Conservation (phyloP, 1,140 invertebrate genomes). For the Octopus bimaculoides region DNA sequence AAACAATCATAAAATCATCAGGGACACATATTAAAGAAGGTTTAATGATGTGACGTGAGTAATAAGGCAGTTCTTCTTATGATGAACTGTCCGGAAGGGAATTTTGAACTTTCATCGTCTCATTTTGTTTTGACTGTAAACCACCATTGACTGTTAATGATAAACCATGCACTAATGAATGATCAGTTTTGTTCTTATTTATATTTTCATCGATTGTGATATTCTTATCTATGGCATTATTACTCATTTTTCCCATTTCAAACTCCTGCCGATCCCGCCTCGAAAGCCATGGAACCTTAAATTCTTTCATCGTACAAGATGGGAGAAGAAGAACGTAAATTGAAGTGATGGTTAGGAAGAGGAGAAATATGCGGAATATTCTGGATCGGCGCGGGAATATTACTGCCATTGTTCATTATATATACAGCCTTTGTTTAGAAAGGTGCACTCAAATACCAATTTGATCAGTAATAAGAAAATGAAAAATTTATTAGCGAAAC, state of each 20-base stretch:
- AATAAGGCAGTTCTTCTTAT: constrained; percentile 18
- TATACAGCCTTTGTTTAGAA: neutral
- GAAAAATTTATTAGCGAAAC: too few species aligned
- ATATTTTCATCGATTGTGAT: neutral
- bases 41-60: constrained; percentile 35
- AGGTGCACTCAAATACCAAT: neutral
- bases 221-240: neutral
- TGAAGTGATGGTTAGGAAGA: neutral
- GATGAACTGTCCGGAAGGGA: neutral
- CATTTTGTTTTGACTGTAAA: neutral
- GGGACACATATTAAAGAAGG: constrained; percentile 20
- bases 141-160: neutral
- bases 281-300: neutral
- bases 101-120: neutral
- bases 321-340: neutral
- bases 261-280: neutral
- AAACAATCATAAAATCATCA: constrained; percentile 36
- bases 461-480: neutral
- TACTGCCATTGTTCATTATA: neutral
- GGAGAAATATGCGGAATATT: neutral
- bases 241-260: neutral
- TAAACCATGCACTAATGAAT: neutral
- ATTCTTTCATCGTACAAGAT: neutral
- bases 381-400: neutral
- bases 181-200: neutral